These are phyloP conservation scores for Agrochola lychnidis DNA, from an alignment of 2,888 invertebrate species.

Conservation along the genomic window DNA sequence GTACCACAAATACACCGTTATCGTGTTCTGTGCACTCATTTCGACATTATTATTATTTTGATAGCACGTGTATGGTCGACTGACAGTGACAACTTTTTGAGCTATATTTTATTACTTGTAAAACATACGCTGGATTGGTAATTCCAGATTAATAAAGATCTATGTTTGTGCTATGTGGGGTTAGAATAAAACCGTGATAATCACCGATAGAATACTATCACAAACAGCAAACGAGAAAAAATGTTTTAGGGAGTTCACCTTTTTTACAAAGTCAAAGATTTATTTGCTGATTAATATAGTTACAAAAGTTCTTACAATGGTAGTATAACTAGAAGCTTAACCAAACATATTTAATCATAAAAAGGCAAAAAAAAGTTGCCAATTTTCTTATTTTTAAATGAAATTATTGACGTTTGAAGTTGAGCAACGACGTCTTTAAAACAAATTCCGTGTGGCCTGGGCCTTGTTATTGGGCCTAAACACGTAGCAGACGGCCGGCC, in stretches of 20 bases:
- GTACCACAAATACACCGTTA: background rate
- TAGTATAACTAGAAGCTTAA: too few relatives aligned
- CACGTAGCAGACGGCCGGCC: too few relatives aligned
- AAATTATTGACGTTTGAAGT: too few relatives aligned
- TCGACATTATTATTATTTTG: background rate
- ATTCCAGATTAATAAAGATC: background rate
- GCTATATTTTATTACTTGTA: background rate
- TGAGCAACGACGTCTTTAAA: too few relatives aligned
- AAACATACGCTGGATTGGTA: background rate
- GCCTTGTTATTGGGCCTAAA: too few relatives aligned
- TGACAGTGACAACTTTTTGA: background rate
- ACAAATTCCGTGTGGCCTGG: too few relatives aligned
- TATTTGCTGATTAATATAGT: too few relatives aligned
- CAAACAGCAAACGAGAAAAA: background rate
- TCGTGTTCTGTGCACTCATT: conserved; percentile 4
- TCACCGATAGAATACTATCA: background rate
- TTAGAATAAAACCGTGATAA: background rate
- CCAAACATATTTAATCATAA: too few relatives aligned
- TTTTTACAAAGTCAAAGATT: background rate
- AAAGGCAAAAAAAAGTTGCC: too few relatives aligned
- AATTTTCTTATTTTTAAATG: too few relatives aligned
- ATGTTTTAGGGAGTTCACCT: background rate
- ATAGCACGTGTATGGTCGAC: background rate
- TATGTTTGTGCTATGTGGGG: background rate
- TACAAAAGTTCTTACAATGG: too few relatives aligned